Percentiles rank a stretch among this genome's conserved stretches.
Conservation (phyloP, 2,797 vertebrate species). For the Tinamus major region DNA sequence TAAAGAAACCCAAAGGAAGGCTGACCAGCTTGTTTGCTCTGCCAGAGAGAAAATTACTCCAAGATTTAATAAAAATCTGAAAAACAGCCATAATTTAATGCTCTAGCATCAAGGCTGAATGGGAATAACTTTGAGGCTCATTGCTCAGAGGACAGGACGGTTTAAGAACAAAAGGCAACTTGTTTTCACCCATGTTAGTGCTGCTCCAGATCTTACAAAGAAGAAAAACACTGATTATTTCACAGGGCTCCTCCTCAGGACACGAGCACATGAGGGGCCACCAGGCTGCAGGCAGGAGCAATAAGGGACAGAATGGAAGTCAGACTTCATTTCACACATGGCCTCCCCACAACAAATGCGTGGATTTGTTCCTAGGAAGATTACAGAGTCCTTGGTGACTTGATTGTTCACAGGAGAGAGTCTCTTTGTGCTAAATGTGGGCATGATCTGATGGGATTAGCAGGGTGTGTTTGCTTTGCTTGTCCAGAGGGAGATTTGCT, state of each 20-base stretch:
- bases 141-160: not conserved
- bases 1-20: not conserved
- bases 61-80: not conserved
- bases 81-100: not conserved
- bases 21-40: not conserved
- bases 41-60: not conserved
- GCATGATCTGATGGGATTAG: not conserved
- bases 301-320: slow-evolving; percentile 40
- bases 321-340: slow-evolving; percentile 66
- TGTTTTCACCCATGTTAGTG: not conserved
- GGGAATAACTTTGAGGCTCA: not conserved
- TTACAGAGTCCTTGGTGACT: slow-evolving; percentile 5
- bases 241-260: not conserved
- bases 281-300: not conserved
- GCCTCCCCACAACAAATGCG: slow-evolving; percentile 43
- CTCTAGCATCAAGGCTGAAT: not conserved
- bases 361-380: not conserved
- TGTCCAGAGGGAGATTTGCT: not conserved
- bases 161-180: slow-evolving; percentile 6
- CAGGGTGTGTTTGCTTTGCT: slow-evolving; percentile 17
- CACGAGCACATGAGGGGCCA: not conserved
- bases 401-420: not conserved
- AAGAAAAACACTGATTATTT: not conserved
- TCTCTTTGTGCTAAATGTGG: slow-evolving; percentile 1
- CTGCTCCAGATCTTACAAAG: not conserved